Base-by-base conservation (phyloP, 2,888 invertebrate species). In the Acanthoscelides obtectus region DNA sequence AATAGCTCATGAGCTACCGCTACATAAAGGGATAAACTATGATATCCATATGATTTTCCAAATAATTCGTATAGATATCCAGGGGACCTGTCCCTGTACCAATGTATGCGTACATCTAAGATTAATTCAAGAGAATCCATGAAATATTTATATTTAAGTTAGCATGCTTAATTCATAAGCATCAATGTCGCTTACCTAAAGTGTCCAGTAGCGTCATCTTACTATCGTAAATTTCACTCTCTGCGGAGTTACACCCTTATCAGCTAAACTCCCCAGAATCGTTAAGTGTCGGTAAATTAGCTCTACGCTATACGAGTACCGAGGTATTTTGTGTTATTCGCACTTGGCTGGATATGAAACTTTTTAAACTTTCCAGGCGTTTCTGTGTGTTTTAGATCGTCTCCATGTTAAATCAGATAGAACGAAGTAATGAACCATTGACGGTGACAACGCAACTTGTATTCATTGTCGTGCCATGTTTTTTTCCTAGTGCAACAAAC, bases 321-420 rank as follows among this genome's bases (percentile, higher is more conserved):
- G 20, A 66, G 66, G 66, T 66, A 66, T 66, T 66, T 66, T 66
- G 21, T 22, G 20, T 72, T 72, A 72, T 72, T 72, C 64, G 64
- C 72, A 72, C 72, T 72, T 65, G 64, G 72, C 25, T 72, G 72
- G 66, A 65, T 72, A 65, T 71, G 70, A 25, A 72, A 72, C 70
- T 72, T 72, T 72, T 72, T 70, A 67, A 70, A 25, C 69, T 70
- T 69, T 45, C 64, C 69, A 69, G 25, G 69, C 72, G 64, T 64
- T 70, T 64, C 69, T 71, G 64, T 67, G 72, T 70, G 69, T 27
- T 70, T 68, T 68, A 68, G 68, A 19, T 72, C 27, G 68, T 72
- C 70, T 68, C 72, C 72, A 72, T 72, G 72, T 72, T 72, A 72
- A 72, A 72, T 72, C 70, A 72, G 70, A 72, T 64, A 72, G 72